A percentile compares a stretch with the other conserved stretches of the same genome.
Evolutionary conservation across 2,797 vertebrate species (phyloP).

Genomic region (Melanotaenia nigrans): DNA sequence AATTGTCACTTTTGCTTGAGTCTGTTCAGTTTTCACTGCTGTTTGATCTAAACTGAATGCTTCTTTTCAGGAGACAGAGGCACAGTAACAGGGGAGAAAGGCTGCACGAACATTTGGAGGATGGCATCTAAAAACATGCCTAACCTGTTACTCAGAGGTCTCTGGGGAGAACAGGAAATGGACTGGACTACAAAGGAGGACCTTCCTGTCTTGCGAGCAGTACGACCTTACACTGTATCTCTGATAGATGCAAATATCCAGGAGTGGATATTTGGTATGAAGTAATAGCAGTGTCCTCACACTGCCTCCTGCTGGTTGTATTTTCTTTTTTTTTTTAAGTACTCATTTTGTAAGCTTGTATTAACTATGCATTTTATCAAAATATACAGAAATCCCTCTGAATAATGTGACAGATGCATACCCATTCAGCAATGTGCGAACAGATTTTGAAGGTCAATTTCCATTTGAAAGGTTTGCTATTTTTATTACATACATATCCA

Average conservation of each 20-base stretch:
- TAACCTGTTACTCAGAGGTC: constrained; percentile 15
- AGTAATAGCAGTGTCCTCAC: constrained; percentile 21
- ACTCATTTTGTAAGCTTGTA: constrained; percentile 23
- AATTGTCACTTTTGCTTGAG: constrained; percentile 38
- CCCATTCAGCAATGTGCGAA: not conserved
- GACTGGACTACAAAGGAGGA: constrained; percentile 15
- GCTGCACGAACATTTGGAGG: constrained; percentile 72
- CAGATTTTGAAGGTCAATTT: not conserved
- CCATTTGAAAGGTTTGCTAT: not conserved
- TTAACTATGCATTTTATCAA: constrained; percentile 5
- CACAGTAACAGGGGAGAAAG: constrained; percentile 60
- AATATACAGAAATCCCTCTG: constrained; percentile 43
- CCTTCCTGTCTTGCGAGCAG: constrained; percentile 47
- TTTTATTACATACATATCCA: not conserved
- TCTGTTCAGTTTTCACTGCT: constrained; percentile 4
- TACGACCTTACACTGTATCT: constrained; percentile 49
- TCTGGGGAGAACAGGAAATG: constrained; percentile 34
- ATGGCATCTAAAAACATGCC: constrained; percentile 50
- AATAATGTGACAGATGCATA: constrained; percentile 15
- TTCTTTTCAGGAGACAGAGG: constrained; percentile 68
- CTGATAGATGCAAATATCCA: constrained; percentile 28
- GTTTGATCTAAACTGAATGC: constrained; percentile 43
- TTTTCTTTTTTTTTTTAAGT: constrained; percentile 6
- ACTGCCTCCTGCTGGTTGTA: constrained; percentile 53
- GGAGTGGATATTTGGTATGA: constrained; percentile 18